These are phyloP conservation scores for Gobionotothen gibberifrons DNA, from an alignment of 2,797 vertebrate genomes.

Conservation along the genomic window DNA sequence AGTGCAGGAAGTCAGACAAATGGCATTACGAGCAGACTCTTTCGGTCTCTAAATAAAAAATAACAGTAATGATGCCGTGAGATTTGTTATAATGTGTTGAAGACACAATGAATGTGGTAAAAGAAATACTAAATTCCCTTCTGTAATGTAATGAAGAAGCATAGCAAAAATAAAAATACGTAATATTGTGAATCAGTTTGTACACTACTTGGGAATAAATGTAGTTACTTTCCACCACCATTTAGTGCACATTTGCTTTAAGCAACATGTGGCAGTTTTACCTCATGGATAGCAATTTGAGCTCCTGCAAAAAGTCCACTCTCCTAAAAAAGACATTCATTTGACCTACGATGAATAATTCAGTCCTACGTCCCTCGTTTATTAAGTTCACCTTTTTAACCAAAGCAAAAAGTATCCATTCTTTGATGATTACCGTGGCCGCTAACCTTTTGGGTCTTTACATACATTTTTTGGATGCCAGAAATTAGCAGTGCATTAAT, in stretches of 20 bases:
- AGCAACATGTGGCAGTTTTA: not conserved
- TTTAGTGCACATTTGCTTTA: not conserved
- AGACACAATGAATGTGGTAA: not conserved
- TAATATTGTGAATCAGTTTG: not conserved
- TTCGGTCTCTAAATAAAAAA: slow-evolving; percentile 10
- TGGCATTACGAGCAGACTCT: slow-evolving; percentile 10
- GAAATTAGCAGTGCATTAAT: slow-evolving; percentile 37
- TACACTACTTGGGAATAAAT: not conserved
- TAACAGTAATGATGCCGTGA: not conserved
- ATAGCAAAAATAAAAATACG: not conserved
- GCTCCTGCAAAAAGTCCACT: not conserved
- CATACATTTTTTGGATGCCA: slow-evolving; percentile 47
- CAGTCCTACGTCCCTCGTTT: not conserved
- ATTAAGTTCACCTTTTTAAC: not conserved
- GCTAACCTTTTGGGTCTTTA: slow-evolving; percentile 17
- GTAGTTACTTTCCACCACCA: not conserved
- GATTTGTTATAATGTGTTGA: not conserved
- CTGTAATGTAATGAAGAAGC: not conserved
- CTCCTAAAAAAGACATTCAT: not conserved
- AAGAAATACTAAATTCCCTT: not conserved
- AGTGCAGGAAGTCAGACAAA: slow-evolving; percentile 20
- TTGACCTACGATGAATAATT: not conserved
- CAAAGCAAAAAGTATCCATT: slow-evolving; percentile 23
- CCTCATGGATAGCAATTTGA: not conserved
- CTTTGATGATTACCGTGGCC: slow-evolving; percentile 30